A percentile compares a stretch with the other conserved stretches of the same genome.
Evolutionary conservation across 2,797 vertebrate genomes (phyloP).

Genomic region (Streptopelia turtur): DNA sequence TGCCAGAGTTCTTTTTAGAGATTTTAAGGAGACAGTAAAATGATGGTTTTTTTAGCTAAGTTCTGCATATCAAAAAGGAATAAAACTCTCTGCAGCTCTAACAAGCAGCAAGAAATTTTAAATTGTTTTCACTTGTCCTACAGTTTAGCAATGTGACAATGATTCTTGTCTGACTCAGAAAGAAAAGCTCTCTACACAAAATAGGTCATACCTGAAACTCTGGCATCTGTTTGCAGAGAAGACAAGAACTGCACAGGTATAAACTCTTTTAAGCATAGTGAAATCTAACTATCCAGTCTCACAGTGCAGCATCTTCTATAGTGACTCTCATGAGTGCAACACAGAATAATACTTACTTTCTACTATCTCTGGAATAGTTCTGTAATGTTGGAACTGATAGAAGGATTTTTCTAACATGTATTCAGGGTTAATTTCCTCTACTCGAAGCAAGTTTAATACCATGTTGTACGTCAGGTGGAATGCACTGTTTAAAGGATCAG

Average conservation of each 20-base stretch:
- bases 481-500: conserved; percentile 94
- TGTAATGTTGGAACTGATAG: conserved; percentile 98
- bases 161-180: background rate
- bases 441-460: conserved; percentile 95
- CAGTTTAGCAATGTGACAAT: background rate
- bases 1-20: background rate
- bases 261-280: background rate
- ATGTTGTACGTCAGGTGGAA: conserved; percentile 99
- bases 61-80: background rate
- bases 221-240: background rate
- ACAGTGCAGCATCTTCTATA: background rate
- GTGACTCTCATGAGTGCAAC: background rate
- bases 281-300: background rate
- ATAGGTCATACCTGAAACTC: background rate
- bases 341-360: conserved; percentile 85
- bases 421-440: conserved; percentile 98
- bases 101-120: background rate
- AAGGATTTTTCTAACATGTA: conserved; percentile 99
- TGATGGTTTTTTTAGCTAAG: background rate
- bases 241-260: background rate
- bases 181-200: background rate
- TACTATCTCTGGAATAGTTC: conserved; percentile 93
- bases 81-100: background rate
- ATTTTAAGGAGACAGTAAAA: background rate
- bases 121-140: background rate